Evolutionary conservation across 2,888 invertebrate species (phyloP).

Genomic region (Arctia plantaginis): DNA sequence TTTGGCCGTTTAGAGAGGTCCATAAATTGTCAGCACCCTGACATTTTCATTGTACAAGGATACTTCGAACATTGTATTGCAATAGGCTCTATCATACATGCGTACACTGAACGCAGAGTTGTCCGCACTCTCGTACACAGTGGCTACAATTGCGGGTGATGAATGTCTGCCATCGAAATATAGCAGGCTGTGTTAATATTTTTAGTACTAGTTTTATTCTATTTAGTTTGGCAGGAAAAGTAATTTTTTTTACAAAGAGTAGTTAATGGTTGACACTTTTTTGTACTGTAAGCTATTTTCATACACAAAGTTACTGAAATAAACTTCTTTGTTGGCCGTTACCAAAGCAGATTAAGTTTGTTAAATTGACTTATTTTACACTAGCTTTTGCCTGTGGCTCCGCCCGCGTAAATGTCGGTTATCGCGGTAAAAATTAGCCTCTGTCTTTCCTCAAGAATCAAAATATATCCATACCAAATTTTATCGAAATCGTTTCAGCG

Average conservation of each 20-base stretch:
- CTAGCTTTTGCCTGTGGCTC: too few species aligned
- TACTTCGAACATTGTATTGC: constrained; percentile 11
- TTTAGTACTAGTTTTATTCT: neutral
- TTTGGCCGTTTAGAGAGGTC: neutral
- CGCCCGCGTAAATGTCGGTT: too few species aligned
- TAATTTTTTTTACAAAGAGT: neutral
- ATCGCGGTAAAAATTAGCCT: too few species aligned
- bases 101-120: neutral
- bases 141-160: neutral
- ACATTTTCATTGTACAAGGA: constrained; percentile 17
- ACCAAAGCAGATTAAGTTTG: too few species aligned
- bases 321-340: too few species aligned
- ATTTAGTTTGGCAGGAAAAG: neutral
- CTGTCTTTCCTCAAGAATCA: too few species aligned
- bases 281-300: too few species aligned
- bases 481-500: too few species aligned
- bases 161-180: neutral
- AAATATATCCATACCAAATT: too few species aligned
- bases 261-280: neutral
- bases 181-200: neutral
- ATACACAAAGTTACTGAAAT: too few species aligned
- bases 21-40: constrained; percentile 15
- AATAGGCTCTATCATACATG: neutral
- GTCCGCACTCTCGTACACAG: neutral
- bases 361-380: too few species aligned